Percentiles rank a stretch among this genome's conserved stretches.
Conservation (phyloP, 2,797 vertebrate species). For the Stomatorhinus walkeri region DNA sequence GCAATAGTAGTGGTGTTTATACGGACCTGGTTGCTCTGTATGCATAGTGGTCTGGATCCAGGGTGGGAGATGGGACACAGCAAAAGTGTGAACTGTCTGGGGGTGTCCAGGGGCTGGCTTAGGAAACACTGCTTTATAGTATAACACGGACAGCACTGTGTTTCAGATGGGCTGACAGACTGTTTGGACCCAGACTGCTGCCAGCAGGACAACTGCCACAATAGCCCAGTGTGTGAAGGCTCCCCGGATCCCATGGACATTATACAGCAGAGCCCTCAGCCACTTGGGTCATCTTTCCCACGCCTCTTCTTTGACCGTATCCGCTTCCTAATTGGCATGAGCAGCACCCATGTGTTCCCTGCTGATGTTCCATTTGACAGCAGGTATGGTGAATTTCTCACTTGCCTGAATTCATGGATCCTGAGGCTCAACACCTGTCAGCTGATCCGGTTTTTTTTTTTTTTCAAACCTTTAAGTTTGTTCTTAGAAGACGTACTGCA, state of each 20-base stretch:
- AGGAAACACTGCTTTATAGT: background rate
- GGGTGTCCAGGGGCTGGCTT: background rate
- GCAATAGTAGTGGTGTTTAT: background rate
- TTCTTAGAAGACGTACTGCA: background rate
- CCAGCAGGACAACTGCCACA: slow-evolving; percentile 68
- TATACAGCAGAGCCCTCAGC: slow-evolving; percentile 67
- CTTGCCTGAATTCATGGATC: background rate
- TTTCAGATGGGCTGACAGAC: slow-evolving; percentile 75
- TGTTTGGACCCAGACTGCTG: slow-evolving; percentile 81
- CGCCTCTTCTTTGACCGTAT: slow-evolving; percentile 73
- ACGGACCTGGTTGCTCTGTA: background rate
- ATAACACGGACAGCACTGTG: slow-evolving; percentile 16
- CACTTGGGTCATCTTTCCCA: slow-evolving; percentile 64
- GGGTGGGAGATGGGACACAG: background rate
- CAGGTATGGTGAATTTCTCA: slow-evolving; percentile 53
- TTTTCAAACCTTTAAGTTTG: background rate
- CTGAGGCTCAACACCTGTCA: background rate
- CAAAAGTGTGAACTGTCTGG: background rate
- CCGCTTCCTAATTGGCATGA: slow-evolving; percentile 74
- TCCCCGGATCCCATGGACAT: slow-evolving; percentile 79
- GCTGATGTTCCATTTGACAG: slow-evolving; percentile 70
- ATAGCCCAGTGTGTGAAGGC: slow-evolving; percentile 73
- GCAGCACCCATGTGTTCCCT: slow-evolving; percentile 73
- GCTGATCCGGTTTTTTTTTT: background rate
- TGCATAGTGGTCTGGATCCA: background rate